phyloP scores from a whole-genome alignment of 1,140 invertebrate genomes.

The Drosophila grimshawi region DNA sequence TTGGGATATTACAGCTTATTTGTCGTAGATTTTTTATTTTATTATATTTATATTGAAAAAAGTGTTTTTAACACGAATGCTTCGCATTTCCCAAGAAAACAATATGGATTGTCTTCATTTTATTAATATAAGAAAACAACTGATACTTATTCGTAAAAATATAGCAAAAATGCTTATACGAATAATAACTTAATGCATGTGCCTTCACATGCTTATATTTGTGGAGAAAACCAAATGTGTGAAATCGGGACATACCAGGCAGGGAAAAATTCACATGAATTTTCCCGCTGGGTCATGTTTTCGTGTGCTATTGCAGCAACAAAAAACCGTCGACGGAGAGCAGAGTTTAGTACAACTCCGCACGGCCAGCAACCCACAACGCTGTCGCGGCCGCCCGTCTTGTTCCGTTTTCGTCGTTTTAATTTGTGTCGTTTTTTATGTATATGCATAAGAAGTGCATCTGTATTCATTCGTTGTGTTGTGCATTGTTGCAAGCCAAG shows the following conservation, averaged over 20 bases:
- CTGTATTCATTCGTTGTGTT: constrained; percentile 24
- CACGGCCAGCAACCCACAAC: constrained; percentile 61
- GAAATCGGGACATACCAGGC: neutral
- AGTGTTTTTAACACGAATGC: no score
- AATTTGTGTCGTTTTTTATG: constrained; percentile 59
- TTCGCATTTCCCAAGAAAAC: no score
- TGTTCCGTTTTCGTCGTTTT: constrained; percentile 54
- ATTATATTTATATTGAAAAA: no score
- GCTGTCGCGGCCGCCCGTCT: constrained; percentile 55
- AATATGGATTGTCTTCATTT: no score
- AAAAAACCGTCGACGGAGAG: constrained; percentile 41
- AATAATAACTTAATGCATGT: neutral
- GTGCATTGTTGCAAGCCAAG: constrained; percentile 32
- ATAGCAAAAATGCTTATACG: neutral
- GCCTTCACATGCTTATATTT: neutral
- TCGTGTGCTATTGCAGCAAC: constrained; percentile 49
- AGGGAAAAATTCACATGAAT: constrained; percentile 10
- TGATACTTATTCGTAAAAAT: neutral
- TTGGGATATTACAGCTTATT: no score
- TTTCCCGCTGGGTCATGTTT: constrained; percentile 44
- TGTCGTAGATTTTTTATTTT: no score
- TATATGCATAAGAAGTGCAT: constrained; percentile 54
- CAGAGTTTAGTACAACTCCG: constrained; percentile 68
- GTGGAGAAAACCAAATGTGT: neutral
- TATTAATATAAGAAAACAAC: no score